Conservation (phyloP, 2,113 vertebrate species). For the Myiopsitta monachus region DNA sequence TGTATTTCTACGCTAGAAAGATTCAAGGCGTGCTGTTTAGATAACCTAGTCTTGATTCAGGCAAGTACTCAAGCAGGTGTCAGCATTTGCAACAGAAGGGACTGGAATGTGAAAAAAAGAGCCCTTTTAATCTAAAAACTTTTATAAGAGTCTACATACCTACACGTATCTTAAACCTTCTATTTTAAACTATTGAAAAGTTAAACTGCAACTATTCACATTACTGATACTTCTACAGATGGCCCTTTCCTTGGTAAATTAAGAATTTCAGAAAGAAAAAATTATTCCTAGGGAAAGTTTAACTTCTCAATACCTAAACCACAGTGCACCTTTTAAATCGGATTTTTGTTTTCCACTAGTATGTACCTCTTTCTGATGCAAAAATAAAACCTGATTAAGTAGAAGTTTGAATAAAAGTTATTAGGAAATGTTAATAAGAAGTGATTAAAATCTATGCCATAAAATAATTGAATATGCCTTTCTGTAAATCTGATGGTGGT, state of each 20-base stretch:
- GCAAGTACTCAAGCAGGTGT: not conserved
- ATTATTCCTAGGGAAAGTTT: conserved; percentile 61
- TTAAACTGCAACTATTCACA: conserved; percentile 38
- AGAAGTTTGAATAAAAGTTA: not conserved
- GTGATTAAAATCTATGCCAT: not conserved
- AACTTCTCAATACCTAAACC: conserved; percentile 74
- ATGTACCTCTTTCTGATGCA: not conserved
- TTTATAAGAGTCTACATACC: not conserved
- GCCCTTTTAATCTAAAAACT: not conserved
- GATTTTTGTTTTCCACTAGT: conserved; percentile 54
- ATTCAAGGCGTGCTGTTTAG: not conserved
- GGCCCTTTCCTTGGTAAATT: conserved; percentile 46
- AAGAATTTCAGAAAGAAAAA: conserved; percentile 76
- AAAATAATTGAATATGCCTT: not conserved
- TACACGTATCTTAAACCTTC: not conserved
- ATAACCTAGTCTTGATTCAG: not conserved
- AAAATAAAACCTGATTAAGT: not conserved
- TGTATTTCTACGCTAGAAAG: not conserved
- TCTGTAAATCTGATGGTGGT: not conserved
- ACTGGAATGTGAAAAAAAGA: not conserved
- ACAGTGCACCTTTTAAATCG: conserved; percentile 66
- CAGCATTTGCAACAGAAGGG: not conserved
- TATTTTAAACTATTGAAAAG: not conserved
- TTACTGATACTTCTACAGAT: conserved; percentile 67
- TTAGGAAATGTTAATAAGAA: not conserved